Conservation (phyloP, 1,140 invertebrate genomes). For the Drosophila pseudoobscura region DNA sequence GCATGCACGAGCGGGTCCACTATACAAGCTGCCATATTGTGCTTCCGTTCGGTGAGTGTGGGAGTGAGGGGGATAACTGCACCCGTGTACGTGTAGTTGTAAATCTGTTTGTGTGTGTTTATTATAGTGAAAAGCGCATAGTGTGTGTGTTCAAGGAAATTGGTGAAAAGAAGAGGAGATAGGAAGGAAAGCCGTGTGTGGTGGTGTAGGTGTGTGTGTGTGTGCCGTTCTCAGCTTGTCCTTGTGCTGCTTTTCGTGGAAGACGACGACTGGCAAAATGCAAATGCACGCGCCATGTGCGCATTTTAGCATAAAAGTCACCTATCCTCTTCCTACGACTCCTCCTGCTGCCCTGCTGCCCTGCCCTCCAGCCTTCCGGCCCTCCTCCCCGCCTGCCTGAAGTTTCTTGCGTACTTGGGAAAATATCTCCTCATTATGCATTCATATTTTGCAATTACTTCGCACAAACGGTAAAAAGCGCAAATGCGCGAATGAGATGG, state of each 20-base stretch:
- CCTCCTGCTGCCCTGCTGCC: constrained; percentile 6
- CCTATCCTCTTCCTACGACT: constrained; percentile 16
- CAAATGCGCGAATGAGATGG: constrained; percentile 48
- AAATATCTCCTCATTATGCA: constrained; percentile 80
- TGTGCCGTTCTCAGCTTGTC: constrained; percentile 37
- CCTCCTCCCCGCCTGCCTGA: constrained; percentile 30
- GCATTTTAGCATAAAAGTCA: constrained; percentile 79
- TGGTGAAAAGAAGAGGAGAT: too few species aligned
- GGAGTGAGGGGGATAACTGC: neutral
- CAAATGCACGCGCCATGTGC: constrained; percentile 69
- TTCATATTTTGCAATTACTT: constrained; percentile 80
- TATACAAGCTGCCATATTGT: neutral
- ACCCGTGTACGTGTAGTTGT: neutral
- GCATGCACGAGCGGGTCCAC: too few species aligned
- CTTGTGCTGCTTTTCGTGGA: constrained; percentile 52
- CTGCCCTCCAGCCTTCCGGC: neutral
- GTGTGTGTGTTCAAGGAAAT: too few species aligned
- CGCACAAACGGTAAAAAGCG: constrained; percentile 61
- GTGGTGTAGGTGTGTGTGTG: constrained; percentile 1
- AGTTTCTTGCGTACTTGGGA: constrained; percentile 72
- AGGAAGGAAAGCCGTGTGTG: neutral
- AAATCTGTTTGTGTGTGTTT: neutral
- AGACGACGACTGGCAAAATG: constrained; percentile 56
- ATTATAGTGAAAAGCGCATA: too few species aligned
- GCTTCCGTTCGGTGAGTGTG: neutral